phyloP scores from a whole-genome alignment of 2,888 invertebrate species.

The Meganola albula region DNA sequence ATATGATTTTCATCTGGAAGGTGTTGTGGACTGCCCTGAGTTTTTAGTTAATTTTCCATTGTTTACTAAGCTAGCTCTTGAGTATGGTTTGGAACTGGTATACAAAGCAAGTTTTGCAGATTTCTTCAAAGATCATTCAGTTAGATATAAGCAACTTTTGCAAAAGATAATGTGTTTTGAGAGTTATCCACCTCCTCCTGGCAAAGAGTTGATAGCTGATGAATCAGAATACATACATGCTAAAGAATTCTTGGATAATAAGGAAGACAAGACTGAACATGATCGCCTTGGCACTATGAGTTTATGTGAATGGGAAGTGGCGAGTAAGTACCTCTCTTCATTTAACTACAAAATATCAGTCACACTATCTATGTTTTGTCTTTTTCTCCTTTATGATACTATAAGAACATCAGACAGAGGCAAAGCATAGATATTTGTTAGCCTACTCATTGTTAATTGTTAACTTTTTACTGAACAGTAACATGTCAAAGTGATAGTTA shows the following conservation, averaged over 20 bases:
- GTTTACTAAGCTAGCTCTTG: conserved; percentile 83
- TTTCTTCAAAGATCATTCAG: conserved; percentile 82
- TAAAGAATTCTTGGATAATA: conserved; percentile 71
- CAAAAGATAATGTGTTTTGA: conserved; percentile 89
- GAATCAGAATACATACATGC: conserved; percentile 86
- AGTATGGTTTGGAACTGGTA: conserved; percentile 83
- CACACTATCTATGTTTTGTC: too few relatives aligned
- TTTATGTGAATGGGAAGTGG: conserved; percentile 94
- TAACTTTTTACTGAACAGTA: too few relatives aligned
- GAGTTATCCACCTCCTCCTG: conserved; percentile 83
- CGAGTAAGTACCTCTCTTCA: conserved; percentile 83
- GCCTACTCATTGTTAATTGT: too few relatives aligned
- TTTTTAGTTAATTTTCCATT: conserved; percentile 96
- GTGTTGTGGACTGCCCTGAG: conserved; percentile 98
- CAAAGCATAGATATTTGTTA: too few relatives aligned
- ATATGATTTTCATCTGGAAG: conserved; percentile 96
- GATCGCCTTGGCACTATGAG: conserved; percentile 88
- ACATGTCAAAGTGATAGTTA: too few relatives aligned
- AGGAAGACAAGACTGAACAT: conserved; percentile 50
- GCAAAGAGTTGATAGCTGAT: conserved; percentile 75
- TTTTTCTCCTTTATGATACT: too few relatives aligned
- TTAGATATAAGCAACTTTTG: conserved; percentile 74
- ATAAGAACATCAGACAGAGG: too few relatives aligned
- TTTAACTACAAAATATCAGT: too few relatives aligned
- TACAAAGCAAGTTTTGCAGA: conserved; percentile 86